These are phyloP conservation scores for Drosophila pseudoobscura DNA, from an alignment of 1,140 invertebrate species.

Conservation along the genomic window DNA sequence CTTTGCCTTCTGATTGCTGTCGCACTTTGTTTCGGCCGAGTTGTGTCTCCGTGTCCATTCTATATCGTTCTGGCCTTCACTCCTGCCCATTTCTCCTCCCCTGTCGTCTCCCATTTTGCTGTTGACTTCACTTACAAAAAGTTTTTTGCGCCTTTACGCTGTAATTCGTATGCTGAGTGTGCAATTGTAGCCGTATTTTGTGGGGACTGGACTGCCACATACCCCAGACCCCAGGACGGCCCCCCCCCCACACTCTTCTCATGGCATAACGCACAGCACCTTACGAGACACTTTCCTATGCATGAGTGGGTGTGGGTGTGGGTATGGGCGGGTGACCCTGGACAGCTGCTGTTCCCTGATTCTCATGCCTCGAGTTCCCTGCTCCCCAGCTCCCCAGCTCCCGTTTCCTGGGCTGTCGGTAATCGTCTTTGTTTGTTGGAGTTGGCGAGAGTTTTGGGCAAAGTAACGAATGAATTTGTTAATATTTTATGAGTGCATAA, in stretches of 20 bases:
- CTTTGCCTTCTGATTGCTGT: slow-evolving; percentile 71
- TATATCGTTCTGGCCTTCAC: slow-evolving; percentile 13
- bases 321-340: slow-evolving; percentile 28
- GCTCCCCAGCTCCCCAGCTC: slow-evolving; percentile 28
- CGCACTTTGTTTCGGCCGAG: slow-evolving; percentile 56
- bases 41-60: slow-evolving; percentile 31
- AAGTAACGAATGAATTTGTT: slow-evolving; percentile 82
- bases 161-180: slow-evolving; percentile 81
- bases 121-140: slow-evolving; percentile 62
- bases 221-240: too few species aligned
- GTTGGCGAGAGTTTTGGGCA: slow-evolving; percentile 75
- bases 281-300: slow-evolving; percentile 75
- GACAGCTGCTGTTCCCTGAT: slow-evolving; percentile 56
- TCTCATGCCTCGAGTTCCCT: slow-evolving; percentile 9
- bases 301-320: slow-evolving; percentile 35
- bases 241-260: not conserved
- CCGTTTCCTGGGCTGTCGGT: slow-evolving; percentile 30
- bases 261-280: slow-evolving; percentile 42
- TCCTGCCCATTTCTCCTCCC: slow-evolving; percentile 4
- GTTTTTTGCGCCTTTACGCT: slow-evolving; percentile 76
- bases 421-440: slow-evolving; percentile 73
- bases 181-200: slow-evolving; percentile 79
- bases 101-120: slow-evolving; percentile 4
- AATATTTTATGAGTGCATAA: slow-evolving; percentile 82
- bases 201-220: slow-evolving; percentile 32